Evolutionary conservation across 2,797 vertebrate species (phyloP).

Genomic region (Phoeniculus purpureus): DNA sequence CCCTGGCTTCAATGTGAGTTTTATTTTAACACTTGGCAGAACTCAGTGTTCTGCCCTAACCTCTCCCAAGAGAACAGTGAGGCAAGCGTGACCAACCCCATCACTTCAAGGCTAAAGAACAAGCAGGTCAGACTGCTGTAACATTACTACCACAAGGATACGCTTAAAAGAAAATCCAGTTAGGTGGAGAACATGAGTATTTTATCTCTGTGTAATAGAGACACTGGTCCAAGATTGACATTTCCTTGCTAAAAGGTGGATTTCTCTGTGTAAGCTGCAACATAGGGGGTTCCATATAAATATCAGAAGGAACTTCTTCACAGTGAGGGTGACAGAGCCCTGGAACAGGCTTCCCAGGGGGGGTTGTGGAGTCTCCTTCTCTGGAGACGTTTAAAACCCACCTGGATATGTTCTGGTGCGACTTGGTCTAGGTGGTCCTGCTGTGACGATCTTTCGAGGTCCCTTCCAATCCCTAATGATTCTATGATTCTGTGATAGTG

Average conservation of each 20-base stretch:
- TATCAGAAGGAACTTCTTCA: no score
- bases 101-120: not conserved
- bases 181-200: not conserved
- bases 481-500: not conserved
- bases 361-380: no score
- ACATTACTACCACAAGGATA: not conserved
- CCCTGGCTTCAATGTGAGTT: not conserved
- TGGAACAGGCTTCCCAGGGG: no score
- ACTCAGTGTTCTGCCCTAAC: not conserved
- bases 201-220: not conserved
- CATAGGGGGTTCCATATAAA: no score
- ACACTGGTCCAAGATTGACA: not conserved
- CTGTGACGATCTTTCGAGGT: no score
- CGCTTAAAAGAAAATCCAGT: not conserved
- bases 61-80: not conserved
- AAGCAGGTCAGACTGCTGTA: not conserved
- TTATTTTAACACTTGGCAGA: not conserved
- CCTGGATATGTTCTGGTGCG: no score
- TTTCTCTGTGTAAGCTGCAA: not conserved
- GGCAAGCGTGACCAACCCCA: rapidly evolving
- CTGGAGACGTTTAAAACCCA: no score
- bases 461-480: no score
- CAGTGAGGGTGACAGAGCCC: no score
- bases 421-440: no score
- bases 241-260: not conserved